phyloP scores from a whole-genome alignment of 2,113 vertebrate genomes.

The Elaphurus davidianus region DNA sequence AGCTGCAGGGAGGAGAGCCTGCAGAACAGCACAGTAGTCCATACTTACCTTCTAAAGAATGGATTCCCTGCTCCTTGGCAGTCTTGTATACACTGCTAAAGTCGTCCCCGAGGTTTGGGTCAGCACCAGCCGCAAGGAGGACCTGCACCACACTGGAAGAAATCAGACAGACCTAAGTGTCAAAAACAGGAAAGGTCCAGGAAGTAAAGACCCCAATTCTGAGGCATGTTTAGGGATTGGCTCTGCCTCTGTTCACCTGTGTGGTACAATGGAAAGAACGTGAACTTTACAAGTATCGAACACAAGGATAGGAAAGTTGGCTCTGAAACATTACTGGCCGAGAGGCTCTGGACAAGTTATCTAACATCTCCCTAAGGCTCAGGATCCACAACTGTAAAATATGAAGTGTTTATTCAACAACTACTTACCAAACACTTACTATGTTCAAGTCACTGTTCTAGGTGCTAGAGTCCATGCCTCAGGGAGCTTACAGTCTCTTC shows the following conservation, averaged over 20 bases:
- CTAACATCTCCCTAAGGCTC: neutral
- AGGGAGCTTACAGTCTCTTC: neutral
- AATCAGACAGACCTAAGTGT: slow-evolving; percentile 48
- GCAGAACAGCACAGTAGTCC: neutral
- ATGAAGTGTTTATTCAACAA: neutral
- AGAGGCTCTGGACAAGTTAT: neutral
- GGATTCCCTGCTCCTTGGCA: slow-evolving; percentile 91
- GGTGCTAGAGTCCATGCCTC: neutral
- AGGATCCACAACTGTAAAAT: slow-evolving; percentile 6
- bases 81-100: slow-evolving; percentile 96
- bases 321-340: neutral
- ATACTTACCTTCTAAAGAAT: slow-evolving; percentile 93
- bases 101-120: slow-evolving; percentile 93
- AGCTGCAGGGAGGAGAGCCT: neutral
- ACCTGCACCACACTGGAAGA: slow-evolving; percentile 87
- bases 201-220: neutral
- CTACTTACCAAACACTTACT: neutral
- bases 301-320: neutral
- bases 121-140: slow-evolving; percentile 89
- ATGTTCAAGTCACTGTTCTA: neutral
- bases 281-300: neutral
- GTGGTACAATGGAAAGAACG: neutral
- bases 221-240: neutral
- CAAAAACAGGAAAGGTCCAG: neutral
- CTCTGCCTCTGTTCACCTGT: neutral